Conservation (phyloP, 2,113 vertebrate genomes). For the Arvicanthis niloticus region DNA sequence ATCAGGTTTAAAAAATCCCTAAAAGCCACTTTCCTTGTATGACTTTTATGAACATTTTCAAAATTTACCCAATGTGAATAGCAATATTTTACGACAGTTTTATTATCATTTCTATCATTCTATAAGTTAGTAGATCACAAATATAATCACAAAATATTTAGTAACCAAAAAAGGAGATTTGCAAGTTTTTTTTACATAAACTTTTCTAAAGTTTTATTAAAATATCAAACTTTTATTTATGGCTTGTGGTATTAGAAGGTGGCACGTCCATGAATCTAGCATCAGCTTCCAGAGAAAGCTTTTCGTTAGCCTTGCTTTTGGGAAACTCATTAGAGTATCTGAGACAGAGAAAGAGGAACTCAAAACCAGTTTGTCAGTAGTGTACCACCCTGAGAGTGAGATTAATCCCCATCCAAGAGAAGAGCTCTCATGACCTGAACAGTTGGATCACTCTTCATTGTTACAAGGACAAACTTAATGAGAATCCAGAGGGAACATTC, state of each 20-base stretch:
- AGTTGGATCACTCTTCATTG: neutral
- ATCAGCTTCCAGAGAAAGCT: neutral
- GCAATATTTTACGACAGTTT: neutral
- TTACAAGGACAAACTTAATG: neutral
- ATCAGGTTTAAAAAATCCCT: neutral
- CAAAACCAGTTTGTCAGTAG: neutral
- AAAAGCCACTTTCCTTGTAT: neutral
- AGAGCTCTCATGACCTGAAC: too few relatives aligned
- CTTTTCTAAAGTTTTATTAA: too few relatives aligned
- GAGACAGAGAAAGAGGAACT: neutral
- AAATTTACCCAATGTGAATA: neutral
- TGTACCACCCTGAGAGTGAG: too few relatives aligned
- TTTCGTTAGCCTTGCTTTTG: neutral
- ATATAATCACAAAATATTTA: neutral
- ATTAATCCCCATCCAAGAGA: neutral
- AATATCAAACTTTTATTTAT: neutral
- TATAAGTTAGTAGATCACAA: neutral
- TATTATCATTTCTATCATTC: neutral
- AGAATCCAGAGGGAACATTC: neutral
- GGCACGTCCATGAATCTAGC: neutral
- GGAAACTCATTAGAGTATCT: neutral
- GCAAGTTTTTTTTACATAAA: neutral
- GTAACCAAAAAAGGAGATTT: neutral
- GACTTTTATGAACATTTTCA: neutral
- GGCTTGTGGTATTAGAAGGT: neutral